Percentiles rank a stretch among this genome's conserved stretches.
These are phyloP conservation scores for Gandaritis pyraliata DNA, from an alignment of 2,888 invertebrate genomes.

Conservation along the genomic window DNA sequence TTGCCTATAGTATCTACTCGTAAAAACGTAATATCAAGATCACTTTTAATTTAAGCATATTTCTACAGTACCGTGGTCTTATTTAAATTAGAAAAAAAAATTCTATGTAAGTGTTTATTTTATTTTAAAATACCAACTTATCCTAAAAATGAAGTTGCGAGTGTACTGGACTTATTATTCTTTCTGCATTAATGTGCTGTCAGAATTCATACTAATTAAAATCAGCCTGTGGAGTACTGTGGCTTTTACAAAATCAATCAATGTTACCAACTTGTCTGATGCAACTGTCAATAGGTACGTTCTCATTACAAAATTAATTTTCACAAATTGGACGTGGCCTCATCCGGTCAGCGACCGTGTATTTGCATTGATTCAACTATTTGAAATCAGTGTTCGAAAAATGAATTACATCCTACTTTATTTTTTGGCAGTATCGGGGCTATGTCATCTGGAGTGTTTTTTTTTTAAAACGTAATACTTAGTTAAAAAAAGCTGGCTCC, in stretches of 20 bases:
- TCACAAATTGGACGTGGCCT: slow-evolving; percentile 42
- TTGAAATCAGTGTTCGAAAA: background rate
- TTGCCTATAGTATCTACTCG: no score
- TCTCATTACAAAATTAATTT: slow-evolving; percentile 50
- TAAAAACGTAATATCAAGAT: no score
- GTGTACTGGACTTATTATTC: no score
- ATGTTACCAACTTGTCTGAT: slow-evolving; percentile 34
- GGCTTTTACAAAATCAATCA: slow-evolving; percentile 18
- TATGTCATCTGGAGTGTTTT: no score
- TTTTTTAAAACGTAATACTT: no score
- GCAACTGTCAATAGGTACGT: slow-evolving; percentile 33
- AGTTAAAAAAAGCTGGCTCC: no score
- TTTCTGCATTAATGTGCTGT: slow-evolving; percentile 8
- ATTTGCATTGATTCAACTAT: slow-evolving; percentile 23
- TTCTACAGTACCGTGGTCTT: no score
- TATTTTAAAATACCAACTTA: no score
- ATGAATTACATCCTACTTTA: background rate
- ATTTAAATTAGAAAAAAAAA: no score
- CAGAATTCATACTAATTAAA: slow-evolving; percentile 5
- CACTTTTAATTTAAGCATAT: no score
- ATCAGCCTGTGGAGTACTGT: slow-evolving; percentile 5
- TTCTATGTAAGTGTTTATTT: no score
- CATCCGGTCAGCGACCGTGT: slow-evolving; percentile 42
- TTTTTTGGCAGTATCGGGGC: background rate
- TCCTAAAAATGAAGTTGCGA: no score